These are phyloP conservation scores for Dromaius novaehollandiae DNA, from an alignment of 2,113 vertebrate genomes.

Conservation along the genomic window DNA sequence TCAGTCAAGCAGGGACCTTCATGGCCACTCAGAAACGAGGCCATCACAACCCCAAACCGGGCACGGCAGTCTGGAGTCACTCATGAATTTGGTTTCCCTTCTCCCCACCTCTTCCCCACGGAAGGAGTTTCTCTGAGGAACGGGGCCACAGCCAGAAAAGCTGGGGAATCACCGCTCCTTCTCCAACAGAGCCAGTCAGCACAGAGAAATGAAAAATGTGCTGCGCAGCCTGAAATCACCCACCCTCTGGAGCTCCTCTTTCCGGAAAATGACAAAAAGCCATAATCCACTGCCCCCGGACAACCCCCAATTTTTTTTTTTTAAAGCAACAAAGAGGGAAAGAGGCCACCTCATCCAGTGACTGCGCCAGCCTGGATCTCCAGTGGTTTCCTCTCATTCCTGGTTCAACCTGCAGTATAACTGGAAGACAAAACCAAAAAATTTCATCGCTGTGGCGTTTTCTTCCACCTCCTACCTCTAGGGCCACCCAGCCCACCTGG, in stretches of 20 bases:
- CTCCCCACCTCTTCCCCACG: not conserved
- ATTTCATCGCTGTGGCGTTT: not conserved
- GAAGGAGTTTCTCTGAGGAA: not conserved
- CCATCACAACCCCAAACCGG: not conserved
- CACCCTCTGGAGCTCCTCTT: not conserved
- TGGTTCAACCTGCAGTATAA: not conserved
- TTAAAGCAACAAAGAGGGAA: not conserved
- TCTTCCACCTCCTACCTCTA: not conserved
- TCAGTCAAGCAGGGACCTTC: fast-evolving
- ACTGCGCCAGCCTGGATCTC: not conserved
- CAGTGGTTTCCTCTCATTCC: not conserved
- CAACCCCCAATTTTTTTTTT: not conserved
- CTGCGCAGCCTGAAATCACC: fast-evolving
- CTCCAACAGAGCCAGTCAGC: not conserved
- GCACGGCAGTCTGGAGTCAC: not conserved
- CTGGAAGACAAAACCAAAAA: not conserved
- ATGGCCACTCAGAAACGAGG: not conserved
- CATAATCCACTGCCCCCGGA: not conserved
- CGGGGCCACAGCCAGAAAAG: fast-evolving
- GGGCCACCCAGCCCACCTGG: not conserved
- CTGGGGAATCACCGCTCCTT: not conserved
- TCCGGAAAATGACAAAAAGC: not conserved
- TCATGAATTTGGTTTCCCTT: not conserved
- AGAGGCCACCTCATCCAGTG: not conserved
- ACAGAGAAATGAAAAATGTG: not conserved